These are phyloP conservation scores for Oceanodroma leucorhoa DNA, from an alignment of 2,797 vertebrate genomes.

Conservation along the genomic window DNA sequence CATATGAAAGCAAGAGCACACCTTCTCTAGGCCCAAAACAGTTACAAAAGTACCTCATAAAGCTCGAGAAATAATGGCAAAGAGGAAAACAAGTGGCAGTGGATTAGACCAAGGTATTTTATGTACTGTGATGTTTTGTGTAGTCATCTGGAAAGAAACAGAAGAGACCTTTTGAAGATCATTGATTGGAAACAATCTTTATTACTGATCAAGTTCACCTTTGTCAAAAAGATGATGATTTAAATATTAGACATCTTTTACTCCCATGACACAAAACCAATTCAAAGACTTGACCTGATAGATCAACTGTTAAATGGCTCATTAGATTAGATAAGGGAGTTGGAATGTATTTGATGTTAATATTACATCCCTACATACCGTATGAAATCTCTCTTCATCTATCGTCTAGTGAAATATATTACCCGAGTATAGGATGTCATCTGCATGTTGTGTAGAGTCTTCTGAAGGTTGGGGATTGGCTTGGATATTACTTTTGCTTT, in stretches of 20 bases:
- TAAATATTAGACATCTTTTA: slow-evolving; percentile 41
- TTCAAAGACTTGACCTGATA: slow-evolving; percentile 56
- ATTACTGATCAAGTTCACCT: slow-evolving; percentile 43
- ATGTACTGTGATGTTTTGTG: slow-evolving; percentile 59
- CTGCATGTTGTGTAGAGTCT: not conserved
- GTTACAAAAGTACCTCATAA: slow-evolving; percentile 63
- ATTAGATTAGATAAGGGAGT: slow-evolving; percentile 72
- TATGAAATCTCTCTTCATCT: slow-evolving; percentile 45
- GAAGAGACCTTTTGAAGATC: slow-evolving; percentile 62
- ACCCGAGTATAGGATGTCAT: not conserved
- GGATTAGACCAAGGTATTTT: slow-evolving; percentile 64
- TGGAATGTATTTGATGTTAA: slow-evolving; percentile 76
- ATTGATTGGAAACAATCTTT: slow-evolving; percentile 64
- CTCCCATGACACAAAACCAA: slow-evolving; percentile 14
- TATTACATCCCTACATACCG: slow-evolving; percentile 24
- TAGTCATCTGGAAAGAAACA: slow-evolving; percentile 39
- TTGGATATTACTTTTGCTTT: not conserved
- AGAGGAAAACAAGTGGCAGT: slow-evolving; percentile 64
- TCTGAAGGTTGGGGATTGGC: not conserved
- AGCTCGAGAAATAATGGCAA: slow-evolving; percentile 59
- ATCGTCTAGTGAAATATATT: not conserved
- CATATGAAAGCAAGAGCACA: slow-evolving; percentile 64
- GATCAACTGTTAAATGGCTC: slow-evolving; percentile 62
- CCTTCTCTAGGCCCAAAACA: slow-evolving; percentile 52
- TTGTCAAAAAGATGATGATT: slow-evolving; percentile 58